Base-by-base conservation (phyloP, 1,140 invertebrate genomes). In the Meteorus sp. region DNA sequence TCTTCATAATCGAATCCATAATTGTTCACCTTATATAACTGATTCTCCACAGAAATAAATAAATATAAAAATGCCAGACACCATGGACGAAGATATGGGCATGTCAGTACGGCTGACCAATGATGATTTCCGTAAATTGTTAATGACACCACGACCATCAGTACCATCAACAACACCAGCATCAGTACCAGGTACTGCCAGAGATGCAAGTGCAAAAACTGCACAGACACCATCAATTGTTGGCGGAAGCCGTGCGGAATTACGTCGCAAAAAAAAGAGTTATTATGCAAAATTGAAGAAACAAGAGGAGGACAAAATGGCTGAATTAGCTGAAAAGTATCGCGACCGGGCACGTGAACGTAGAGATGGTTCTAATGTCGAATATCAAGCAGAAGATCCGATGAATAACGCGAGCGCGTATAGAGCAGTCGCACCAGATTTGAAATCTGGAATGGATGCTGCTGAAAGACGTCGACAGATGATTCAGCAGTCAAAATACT, bases 401-500 rank as follows among this genome's bases (percentile, higher is more conserved):
- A 88, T 93, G 60, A 89, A 88, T 22, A 92, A 89, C 33, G 91
- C 94, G 0, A 94, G 94, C 76, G 92, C 91, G 0, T 99, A 98
- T 71, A 82, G 92, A 69, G 95, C 97, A 27, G 95, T 99, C 0
- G 96, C 95, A 1, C 95, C 95, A 1, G 95, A 98, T 81, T 74
- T 94, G 6, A 97, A 97, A 75, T 93, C 93, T 33, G 90, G 91
- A 45, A 85, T 95, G 71, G 95, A 98, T 83, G 94, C 94, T 25
- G 96, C 96, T n/a, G 95, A 98, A 79, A 84, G 95, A 41, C 83
- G 97, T 35, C 86, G 94, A 29, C 93, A 98, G 73, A 89, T 97
- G 82, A 99, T 99, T 74, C 94, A 99, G 78, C 96, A 99, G 78
- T 99, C 97, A 0, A 99, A 99, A 82, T 99, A 96, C 81, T 92